Evolutionary conservation across 1,140 invertebrate species (phyloP), one percentile per base, ranked within the genome.

Genomic region (Zaprionus gabonicus): DNA sequence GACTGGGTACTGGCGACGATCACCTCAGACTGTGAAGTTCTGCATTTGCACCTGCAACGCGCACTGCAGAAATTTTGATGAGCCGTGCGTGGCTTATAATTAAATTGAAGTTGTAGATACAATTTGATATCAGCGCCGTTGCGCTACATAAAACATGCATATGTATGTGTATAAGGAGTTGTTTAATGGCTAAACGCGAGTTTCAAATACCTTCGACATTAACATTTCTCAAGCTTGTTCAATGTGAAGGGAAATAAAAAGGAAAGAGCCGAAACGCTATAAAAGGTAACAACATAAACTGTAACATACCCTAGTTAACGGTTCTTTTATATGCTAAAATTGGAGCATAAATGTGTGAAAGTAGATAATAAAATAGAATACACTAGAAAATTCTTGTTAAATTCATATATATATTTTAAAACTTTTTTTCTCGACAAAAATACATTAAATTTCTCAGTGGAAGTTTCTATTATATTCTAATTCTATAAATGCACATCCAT

Each of bases 81-180:
- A 78, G 74, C 78, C 71, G 71, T 71, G 81, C 85, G 62, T 59
- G 71, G 81, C 86, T 85, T 90, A 91, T 90, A 90, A 90, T 90
- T 90, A 90, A 91, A 85, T 85, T 85, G 86, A 81, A 82, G 79
- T 85, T 85, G 85, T 85, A 88, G 85, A 84, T 84, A 90, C 85
- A 90, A 76, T 79, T 84, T 81, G 71, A 88, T 78, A 86, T 82
- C 76, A 75, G 62, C 66, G 23, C 41, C 80, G 81, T 76, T 78
- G 69, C 76, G 84, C 83, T 73, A 71, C 84, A 88, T 88, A 87
- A 87, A 87, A 69, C 86, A 82, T 79, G 78, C 51, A 69, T 66
- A 63, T 73, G 72, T 80, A 76, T 63, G 77, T 57, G 60, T 66
- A 58, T 76, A 64, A 58, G 58, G 78, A 83, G 65, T 76, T 64